Evolutionary conservation across 2,888 invertebrate species (phyloP), one percentile per base, ranked within the genome.

Genomic region (Acanthopleura granulata): DNA sequence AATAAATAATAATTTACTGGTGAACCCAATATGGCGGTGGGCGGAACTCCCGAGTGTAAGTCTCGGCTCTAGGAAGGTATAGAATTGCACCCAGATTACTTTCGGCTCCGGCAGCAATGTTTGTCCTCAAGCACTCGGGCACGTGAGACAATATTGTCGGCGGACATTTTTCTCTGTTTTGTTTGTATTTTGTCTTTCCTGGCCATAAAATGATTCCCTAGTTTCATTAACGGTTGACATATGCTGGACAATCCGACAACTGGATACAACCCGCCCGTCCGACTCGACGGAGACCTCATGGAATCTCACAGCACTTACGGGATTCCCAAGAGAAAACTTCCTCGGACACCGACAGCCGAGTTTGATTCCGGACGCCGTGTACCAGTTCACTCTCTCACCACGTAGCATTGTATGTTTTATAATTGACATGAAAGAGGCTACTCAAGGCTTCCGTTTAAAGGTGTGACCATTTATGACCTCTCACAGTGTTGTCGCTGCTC

Each of bases 121-220:
- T 57, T 57, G 57, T 57, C 22, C 22, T n/a, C 18, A 18, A 22
- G 57, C 57, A 57, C 57, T n/a, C 57, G 3, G 57, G 57, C 57
- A 57, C 57, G 57, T 57, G 57, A 57, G 57, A 57, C 57, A 57
- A 57, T 57, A 57, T 57, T 57, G 57, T 57, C 57, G n/a, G 57
- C 57, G 18, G 57, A 57, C 57, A 57, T 18, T 57, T 57, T 57
- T 57, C 57, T 57, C 57, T 57, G 57, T 57, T 22, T 57, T 57
- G 57, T 57, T 57, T 57, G 57, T 57, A 57, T 57, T 57, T 57
- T 57, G 57, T 18, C 57, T 57, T n/a, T 22, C 57, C 57, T 57
- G 22, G 57, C 57, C 22, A 57, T 22, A 57, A 57, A 57, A 57
- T 22, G n/a, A 57, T n/a, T 57, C 57, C 57, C 57, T n/a, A 18